Conservation (phyloP, 2,888 invertebrate species). For the Mythimna lalbum region DNA sequence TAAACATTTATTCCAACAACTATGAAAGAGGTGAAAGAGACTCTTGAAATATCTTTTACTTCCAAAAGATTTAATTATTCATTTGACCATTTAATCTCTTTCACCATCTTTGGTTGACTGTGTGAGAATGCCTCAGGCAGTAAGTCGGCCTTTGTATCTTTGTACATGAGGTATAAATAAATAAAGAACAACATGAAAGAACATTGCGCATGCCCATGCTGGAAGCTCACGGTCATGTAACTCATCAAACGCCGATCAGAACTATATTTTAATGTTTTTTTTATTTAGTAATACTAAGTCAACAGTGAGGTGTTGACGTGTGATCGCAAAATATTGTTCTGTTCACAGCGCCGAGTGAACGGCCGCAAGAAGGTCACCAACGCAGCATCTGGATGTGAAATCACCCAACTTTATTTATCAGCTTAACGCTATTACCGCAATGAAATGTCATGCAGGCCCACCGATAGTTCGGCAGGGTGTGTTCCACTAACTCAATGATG, state of each 20-base stretch:
- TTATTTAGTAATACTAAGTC: neutral
- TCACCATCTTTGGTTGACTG: too few species aligned
- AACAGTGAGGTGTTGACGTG: neutral
- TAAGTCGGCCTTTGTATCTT: too few species aligned
- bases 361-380: neutral
- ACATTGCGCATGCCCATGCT: conserved; percentile 13
- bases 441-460: conserved; percentile 45
- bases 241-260: neutral
- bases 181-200: conserved; percentile 8
- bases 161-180: too few species aligned
- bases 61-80: too few species aligned
- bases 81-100: too few species aligned
- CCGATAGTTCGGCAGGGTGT: conserved; percentile 54
- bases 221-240: neutral
- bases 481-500: conserved; percentile 94
- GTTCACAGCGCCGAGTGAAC: neutral
- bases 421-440: conserved; percentile 43
- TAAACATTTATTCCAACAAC: conserved; percentile 3
- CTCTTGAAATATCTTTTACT: too few species aligned
- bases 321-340: neutral
- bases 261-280: neutral
- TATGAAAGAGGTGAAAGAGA: conserved; percentile 18
- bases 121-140: too few species aligned
- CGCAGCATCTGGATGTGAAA: conserved; percentile 1
- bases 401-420: neutral